Conservation (phyloP, 2,113 vertebrate species). For the Zonotrichia leucophrys region DNA sequence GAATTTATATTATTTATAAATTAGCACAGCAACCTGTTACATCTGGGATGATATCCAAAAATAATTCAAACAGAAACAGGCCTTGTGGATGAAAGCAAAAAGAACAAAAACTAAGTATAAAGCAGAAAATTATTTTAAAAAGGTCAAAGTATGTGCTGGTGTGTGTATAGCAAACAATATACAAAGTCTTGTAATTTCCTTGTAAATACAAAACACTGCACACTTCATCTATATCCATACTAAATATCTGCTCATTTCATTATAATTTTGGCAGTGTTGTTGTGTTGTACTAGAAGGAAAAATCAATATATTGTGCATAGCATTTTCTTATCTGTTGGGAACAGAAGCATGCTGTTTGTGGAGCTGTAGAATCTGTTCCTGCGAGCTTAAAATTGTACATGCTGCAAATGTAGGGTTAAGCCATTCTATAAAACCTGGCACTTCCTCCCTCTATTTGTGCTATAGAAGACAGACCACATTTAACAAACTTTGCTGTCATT, state of each 20-base stretch:
- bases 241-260: neutral
- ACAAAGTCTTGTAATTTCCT: neutral
- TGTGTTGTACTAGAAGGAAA: neutral
- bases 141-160: neutral
- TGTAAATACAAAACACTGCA: neutral
- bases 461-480: neutral
- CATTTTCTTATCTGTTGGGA: conserved; percentile 28
- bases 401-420: neutral
- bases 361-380: neutral
- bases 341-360: neutral
- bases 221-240: neutral
- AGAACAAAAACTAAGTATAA: neutral
- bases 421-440: neutral
- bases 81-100: neutral
- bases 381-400: neutral
- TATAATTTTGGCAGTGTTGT: neutral
- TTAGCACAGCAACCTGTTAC: neutral
- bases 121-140: neutral
- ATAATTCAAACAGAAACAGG: neutral
- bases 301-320: neutral
- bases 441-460: neutral
- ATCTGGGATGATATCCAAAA: neutral
- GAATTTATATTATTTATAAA: conserved; percentile 44
- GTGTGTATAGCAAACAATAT: neutral
- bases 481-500: neutral